Evolutionary conservation across 2,797 vertebrate species (phyloP), one percentile per base, ranked within the genome.

Genomic region (Melanotaenia boesemani): DNA sequence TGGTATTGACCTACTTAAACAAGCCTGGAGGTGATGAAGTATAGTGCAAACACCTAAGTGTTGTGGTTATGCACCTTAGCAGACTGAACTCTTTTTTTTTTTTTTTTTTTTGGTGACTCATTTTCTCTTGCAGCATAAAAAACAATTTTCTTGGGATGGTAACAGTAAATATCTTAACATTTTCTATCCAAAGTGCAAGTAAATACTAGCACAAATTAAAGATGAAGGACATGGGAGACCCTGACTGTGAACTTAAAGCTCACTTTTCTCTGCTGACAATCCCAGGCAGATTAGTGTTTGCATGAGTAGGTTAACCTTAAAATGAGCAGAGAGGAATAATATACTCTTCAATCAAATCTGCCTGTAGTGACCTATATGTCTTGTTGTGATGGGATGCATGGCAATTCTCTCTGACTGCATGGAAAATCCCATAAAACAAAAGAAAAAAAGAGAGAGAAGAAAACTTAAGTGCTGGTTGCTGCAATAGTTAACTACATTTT

Each of bases 1-100:
- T 82, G 77, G 90, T 82, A 89, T 89, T 94, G 90, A 92, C 90
- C 91, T 92, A 94, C 84, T 92, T 93, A 70, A 63, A 78, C 72
- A 44, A 80, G 77, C 75, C 58, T 15, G 76, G 72, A n/a, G 70
- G 89, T 89, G 77, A 83, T 74, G 73, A 85, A 79, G 76, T 85
- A 71, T 77, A 26, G 68, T 67, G 61, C 57, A 86, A 68, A 81
- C 72, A 84, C 67, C 52, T 48, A 79, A 85, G 80, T 55, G 30
- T 56, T 84, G 50, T 26, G 55, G 55, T 66, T 69, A 9, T 59
- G 48, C 63, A 77, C 54, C 67, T 61, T 63, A 63, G 60, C 68
- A 69, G 16, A 72, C 13, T 26, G 59, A 37, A 24, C 24, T 58
- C 1, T 28, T 63, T 30, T 30, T 30, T 30, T 28, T 28, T 28